These are phyloP conservation scores for Paramormyrops kingsleyae DNA, from an alignment of 2,113 vertebrate genomes.

Conservation along the genomic window DNA sequence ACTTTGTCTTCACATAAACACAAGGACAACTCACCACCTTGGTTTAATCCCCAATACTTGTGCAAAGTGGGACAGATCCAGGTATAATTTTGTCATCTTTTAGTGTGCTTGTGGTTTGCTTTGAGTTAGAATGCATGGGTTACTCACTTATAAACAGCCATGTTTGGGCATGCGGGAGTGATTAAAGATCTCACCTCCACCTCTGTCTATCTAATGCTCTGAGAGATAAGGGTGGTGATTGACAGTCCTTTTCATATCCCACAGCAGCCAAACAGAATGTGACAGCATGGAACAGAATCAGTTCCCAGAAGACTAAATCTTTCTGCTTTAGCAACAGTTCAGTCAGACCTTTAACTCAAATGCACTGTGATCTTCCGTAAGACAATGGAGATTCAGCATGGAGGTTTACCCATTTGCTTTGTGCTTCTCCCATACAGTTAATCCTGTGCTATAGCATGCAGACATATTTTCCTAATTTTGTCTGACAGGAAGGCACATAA, in stretches of 20 bases:
- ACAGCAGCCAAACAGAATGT: background rate
- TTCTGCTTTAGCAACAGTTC: background rate
- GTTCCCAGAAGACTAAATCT: background rate
- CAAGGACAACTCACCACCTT: background rate
- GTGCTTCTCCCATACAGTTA: background rate
- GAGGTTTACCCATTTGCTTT: background rate
- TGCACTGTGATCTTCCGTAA: background rate
- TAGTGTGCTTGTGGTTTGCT: background rate
- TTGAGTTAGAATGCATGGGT: background rate
- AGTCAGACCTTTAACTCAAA: background rate
- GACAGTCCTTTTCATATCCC: background rate
- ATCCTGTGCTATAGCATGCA: background rate
- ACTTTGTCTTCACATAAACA: background rate
- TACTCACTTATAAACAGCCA: background rate
- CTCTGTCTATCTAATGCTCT: background rate
- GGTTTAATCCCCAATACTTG: background rate
- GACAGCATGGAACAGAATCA: background rate
- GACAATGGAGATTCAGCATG: background rate
- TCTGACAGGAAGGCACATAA: constrained; percentile 1
- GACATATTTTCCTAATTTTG: background rate
- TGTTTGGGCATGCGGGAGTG: background rate
- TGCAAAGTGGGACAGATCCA: background rate
- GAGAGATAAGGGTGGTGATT: background rate
- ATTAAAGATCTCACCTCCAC: background rate
- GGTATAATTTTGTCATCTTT: background rate